Evolutionary conservation across 2,888 invertebrate species (phyloP), one percentile per base, ranked within the genome.

Genomic region (Venusia cambrica): DNA sequence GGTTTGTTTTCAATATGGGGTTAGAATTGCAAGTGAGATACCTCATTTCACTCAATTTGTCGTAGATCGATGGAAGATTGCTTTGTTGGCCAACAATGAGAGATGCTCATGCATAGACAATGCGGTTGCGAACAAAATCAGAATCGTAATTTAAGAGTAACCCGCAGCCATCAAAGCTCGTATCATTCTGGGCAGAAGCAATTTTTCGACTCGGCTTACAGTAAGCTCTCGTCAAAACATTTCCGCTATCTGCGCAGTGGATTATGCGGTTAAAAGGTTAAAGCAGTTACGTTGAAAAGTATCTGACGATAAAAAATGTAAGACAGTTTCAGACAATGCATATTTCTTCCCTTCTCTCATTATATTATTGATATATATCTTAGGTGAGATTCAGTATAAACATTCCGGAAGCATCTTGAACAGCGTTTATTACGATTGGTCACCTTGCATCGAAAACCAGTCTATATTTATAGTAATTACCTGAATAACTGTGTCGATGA

Each of bases 71-170:
- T 63, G 57, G 50, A 46, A 76, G 79, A 85, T 85, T 83, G 73
- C 75, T 68, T 80, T 79, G 78, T 83, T 74, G 72, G 63, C 51
- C 64, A 69, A 77, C 71, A 75, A 73, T 75, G 72, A 63, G 66
- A 60, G 59, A 54, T 58, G 55, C 47, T 50, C 62, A 18, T 63
- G 73, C 65, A 75, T 73, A 64, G 59, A 56, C 64, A 69, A 76
- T 81, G 81, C 57, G 81, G 80, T 81, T 75, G 72, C 73, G 64
- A 80, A 77, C 73, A 64, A 62, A 79, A 81, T 83, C 73, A 68
- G 69, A 73, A 71, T 70, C 57, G 67, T 64, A 70, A 76, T 73
- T 76, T 72, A 69, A 72, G 67, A 38, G 22, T 36, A 35, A 38
- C 43, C 24, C 32, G 14, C 25, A 21, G 11, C 33, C 32, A 33